Percentiles rank a stretch among this genome's conserved stretches.
These are phyloP conservation scores for Catostomus latipinnis DNA, from an alignment of 2,797 vertebrate species.

Conservation along the genomic window DNA sequence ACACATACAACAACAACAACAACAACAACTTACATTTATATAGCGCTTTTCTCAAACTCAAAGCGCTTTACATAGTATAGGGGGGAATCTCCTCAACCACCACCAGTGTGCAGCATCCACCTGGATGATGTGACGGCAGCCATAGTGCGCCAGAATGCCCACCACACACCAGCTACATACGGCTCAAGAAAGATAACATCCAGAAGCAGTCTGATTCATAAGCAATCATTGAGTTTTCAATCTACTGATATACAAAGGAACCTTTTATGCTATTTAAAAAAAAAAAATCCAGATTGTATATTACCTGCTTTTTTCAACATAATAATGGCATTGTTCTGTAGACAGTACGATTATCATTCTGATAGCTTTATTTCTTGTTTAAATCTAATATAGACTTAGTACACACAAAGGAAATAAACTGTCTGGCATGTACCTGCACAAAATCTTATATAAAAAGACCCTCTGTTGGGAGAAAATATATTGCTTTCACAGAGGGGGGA, in stretches of 20 bases:
- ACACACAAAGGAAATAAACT: conserved; percentile 34
- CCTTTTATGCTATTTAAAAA: no score
- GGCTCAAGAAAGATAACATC: not conserved
- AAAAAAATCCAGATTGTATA: conserved; percentile 9
- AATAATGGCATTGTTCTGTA: conserved; percentile 10
- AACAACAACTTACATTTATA: no score
- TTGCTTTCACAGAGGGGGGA: conserved; percentile 49
- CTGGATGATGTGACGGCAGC: no score
- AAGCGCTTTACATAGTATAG: no score
- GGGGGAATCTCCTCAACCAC: no score
- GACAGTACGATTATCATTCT: conserved; percentile 18
- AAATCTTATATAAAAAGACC: not conserved
- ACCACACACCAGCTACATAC: no score
- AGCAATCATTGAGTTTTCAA: not conserved
- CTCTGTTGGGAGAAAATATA: conserved; percentile 48
- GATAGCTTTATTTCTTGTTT: conserved; percentile 35
- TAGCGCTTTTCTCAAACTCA: no score
- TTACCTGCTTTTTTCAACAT: conserved; percentile 1
- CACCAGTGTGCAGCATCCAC: no score
- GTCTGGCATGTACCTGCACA: not conserved
- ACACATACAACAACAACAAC: no score
- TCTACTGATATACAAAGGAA: not conserved
- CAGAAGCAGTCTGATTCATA: not conserved
- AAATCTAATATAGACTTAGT: conserved; percentile 38
- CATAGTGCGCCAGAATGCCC: no score